Base-by-base conservation (phyloP, 2,888 invertebrate genomes). In the Cheiracanthium punctorium region DNA sequence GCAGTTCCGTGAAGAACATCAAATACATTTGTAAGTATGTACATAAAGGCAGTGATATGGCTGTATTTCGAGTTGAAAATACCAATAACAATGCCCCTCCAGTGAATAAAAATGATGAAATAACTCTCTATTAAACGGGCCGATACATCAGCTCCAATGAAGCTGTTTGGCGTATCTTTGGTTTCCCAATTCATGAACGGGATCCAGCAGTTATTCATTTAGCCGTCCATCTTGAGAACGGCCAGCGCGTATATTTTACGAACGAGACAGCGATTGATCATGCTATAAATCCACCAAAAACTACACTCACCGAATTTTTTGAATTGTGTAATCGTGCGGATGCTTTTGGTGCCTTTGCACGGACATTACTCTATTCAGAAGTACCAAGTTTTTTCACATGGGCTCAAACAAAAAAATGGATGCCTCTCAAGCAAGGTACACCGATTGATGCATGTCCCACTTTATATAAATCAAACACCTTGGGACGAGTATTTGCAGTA, bases 191-290 rank as follows among this genome's bases (percentile, higher is more conserved):
- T 29, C 28, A 79, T 84, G 65, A 67, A 69, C 76, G 76, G 41
- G 41, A 76, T 43, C 76, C 76, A 74, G 64, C 74, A 58, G 74
- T 74, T 58, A 12, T 74, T 64, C 74, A 74, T 5, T 64, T 74
- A 74, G 64, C 33, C 64, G 33, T 74, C 58, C 74, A 74, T 32
- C 74, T 74, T 58, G 74, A 74, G 58, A 74, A 74, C 24, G 89
- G 88, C 12, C 88, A 90, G 65, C 64, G 88, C 5, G 82, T 65
- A 1, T 65, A 65, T 10, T 65, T 65, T 29, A 65, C 65, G 1
- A 10, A 8, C 28, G 28, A 65, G 29, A 65, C 28, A 30, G 65
- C 29, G 14, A 7, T 29, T 1, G n/a, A 29, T n/a, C 1, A 8
- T 30, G 65, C 65, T 2, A 2, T 29, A 2, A 29, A 0, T 1